Base-by-base conservation (phyloP, 2,888 invertebrate genomes). In the Seladonia tumulorum region DNA sequence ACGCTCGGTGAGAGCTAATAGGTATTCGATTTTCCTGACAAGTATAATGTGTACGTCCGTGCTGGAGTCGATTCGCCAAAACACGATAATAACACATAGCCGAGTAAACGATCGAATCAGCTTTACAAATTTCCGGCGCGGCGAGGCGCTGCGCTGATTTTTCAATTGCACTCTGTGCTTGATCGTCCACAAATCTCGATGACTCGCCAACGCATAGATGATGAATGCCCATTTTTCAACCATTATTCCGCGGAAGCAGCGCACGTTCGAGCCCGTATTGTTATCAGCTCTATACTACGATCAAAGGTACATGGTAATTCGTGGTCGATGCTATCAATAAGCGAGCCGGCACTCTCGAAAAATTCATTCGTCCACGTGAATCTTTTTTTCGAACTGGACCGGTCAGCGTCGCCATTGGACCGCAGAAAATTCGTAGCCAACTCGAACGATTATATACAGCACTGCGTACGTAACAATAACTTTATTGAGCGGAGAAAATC, bases 141-240 rank as follows among this genome's bases (percentile, higher is more conserved):
- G 22, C 25, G 22, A 22, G 25, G 25, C 25, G 22, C 25, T 39
- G 82, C 83, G 82, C 85, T 79, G 85, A 90, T 82, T 90, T 90
- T 90, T 90, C 90, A 81, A 90, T 90, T 84, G 73, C 85, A 85
- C 85, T 79, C 82, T 74, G 83, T 82, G 66, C 66, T 71, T 60
- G 79, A 83, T 85, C 85, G 83, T 60, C 81, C 81, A 86, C 82
- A 89, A 90, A 89, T 90, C 83, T 86, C 90, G 90, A 87, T 88
- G 85, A 90, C 90, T 84, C 90, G 84, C 47, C 90, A 82, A 87
- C 75, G 77, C 85, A 57, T 76, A 74, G 73, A 81, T 82, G 90
- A 89, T 82, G 87, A 86, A 90, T 90, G 85, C 79, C 84, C 90
- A 80, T 88, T 90, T 88, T 89, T 81, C 72, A 45, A 8, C 77